Percentiles rank a stretch among this genome's conserved stretches.
Conservation (phyloP, 1,140 invertebrate genomes). For the Drosophila mojavensis region DNA sequence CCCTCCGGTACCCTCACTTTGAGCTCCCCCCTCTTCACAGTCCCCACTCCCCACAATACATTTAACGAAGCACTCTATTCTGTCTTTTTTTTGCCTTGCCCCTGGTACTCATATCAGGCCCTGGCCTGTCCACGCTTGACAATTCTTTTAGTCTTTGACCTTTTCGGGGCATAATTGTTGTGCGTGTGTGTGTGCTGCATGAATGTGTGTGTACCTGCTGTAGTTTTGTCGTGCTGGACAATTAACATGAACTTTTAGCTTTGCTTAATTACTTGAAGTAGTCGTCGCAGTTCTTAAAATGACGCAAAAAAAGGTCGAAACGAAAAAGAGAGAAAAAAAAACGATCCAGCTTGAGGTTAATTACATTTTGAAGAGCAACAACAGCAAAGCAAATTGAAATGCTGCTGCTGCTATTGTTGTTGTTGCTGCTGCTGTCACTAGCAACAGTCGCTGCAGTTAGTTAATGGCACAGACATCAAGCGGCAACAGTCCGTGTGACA, state of each 20-base stretch:
- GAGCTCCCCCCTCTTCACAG: neutral
- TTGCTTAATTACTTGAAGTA: slow-evolving; percentile 77
- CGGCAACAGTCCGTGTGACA: slow-evolving; percentile 70
- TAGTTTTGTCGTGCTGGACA: slow-evolving; percentile 57
- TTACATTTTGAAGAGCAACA: slow-evolving; percentile 76
- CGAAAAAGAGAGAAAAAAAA: slow-evolving; percentile 31
- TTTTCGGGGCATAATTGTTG: slow-evolving; percentile 61
- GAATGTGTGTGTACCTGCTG: slow-evolving; percentile 39
- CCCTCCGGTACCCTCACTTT: neutral
- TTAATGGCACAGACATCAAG: slow-evolving; percentile 62
- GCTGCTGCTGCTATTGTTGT: slow-evolving; percentile 20
- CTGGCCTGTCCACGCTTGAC: slow-evolving; percentile 69
- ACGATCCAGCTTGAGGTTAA: slow-evolving; percentile 60
- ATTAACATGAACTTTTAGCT: slow-evolving; percentile 82
- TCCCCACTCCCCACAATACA: neutral
- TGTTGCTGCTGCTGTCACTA: slow-evolving; percentile 2
- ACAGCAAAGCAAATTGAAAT: slow-evolving; percentile 71
- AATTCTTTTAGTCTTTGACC: slow-evolving; percentile 82
- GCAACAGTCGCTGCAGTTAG: slow-evolving; percentile 45
- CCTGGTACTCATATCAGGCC: slow-evolving; percentile 32
- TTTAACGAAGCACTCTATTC: slow-evolving; percentile 10
- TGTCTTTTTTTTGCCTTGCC: slow-evolving; percentile 1
- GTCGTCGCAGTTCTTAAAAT: slow-evolving; percentile 74
- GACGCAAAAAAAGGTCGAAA: slow-evolving; percentile 63
- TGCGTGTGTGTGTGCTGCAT: slow-evolving; percentile 15